Conservation (phyloP, 2,888 invertebrate genomes). For the Lepidocyrtinus sp. region DNA sequence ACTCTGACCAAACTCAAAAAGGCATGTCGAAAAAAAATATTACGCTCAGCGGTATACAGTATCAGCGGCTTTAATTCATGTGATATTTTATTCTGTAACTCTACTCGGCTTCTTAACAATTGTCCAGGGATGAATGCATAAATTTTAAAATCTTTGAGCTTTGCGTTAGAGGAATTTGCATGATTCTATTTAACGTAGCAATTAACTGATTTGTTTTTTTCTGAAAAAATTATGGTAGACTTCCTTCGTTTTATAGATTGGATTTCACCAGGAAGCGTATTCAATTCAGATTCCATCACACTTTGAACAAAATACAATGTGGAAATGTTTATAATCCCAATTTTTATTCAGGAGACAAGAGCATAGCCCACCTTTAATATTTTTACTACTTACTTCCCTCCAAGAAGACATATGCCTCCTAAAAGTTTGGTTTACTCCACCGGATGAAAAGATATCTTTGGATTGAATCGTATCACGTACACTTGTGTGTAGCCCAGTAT, state of each 20-base stretch:
- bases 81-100: not conserved
- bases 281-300: not conserved
- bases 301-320: not conserved
- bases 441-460: not conserved
- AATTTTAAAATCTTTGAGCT: not conserved
- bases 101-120: no score
- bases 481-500: conserved; percentile 4
- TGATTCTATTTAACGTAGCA: not conserved
- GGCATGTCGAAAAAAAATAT: conserved; percentile 45
- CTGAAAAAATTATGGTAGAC: no score
- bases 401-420: no score
- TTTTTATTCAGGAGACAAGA: not conserved
- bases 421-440: no score
- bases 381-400: not conserved
- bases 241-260: no score
- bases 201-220: not conserved
- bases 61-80: not conserved
- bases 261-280: no score
- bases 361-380: not conserved
- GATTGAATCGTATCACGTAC: conserved; percentile 2
- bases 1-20: no score
- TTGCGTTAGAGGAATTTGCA: not conserved
- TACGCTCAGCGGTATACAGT: not conserved
- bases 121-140: no score
- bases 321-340: not conserved